Percentiles rank a stretch among this genome's conserved stretches.
Conservation (phyloP, 2,113 vertebrate genomes). For the Bujurquina vittata region DNA sequence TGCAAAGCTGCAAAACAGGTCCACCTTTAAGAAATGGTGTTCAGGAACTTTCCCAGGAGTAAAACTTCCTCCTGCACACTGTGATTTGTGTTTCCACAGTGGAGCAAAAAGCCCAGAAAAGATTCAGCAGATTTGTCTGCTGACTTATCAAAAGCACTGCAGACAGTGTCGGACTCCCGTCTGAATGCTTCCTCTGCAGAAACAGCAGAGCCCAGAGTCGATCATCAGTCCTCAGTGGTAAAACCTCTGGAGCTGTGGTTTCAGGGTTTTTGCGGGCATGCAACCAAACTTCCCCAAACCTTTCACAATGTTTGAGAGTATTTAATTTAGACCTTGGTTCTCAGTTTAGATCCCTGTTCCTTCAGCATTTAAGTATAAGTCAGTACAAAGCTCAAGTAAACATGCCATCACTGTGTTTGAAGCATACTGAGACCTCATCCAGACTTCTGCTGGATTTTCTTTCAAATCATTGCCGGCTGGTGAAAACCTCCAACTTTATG, state of each 20-base stretch:
- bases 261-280: not conserved
- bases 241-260: not conserved
- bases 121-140: not conserved
- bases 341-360: not conserved
- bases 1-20: too few species aligned
- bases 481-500: not conserved
- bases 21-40: too few species aligned
- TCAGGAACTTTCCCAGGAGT: not conserved
- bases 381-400: not conserved
- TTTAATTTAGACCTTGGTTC: accelerated
- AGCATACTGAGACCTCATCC: not conserved
- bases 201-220: not conserved
- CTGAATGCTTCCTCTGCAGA: not conserved
- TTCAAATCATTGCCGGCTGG: not conserved
- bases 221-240: not conserved
- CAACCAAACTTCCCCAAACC: not conserved
- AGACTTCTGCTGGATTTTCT: not conserved
- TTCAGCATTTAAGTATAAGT: too few species aligned
- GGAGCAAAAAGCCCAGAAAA: not conserved
- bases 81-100: not conserved
- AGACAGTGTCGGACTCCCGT: not conserved
- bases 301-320: too few species aligned
- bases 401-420: not conserved
- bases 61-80: not conserved
- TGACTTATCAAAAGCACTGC: not conserved